Evolutionary conservation across 2,113 vertebrate species (phyloP), one percentile per base, ranked within the genome.

Genomic region (Lycocorax pyrrhopterus): DNA sequence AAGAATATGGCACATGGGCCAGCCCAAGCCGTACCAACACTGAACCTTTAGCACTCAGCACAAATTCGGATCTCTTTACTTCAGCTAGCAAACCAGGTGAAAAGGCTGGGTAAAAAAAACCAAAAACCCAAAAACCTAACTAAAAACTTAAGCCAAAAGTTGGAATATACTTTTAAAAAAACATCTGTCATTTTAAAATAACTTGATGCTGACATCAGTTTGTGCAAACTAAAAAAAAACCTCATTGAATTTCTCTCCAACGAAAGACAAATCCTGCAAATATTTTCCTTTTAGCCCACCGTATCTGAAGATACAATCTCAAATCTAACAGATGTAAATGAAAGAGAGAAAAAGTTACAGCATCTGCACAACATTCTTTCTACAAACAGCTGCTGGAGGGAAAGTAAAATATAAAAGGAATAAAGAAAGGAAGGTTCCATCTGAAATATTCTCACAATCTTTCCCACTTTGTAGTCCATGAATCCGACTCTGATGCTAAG

Each of bases 401-500:
- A 97, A 97, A 97, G 87, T 89, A 96, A 90, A 97, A 91, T 84
- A 94, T 74, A 87, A 94, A 95, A 96, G 89, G 68, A 96, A 83
- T 64, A 94, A 95, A 94, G 91, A 93, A 95, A 97, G 91, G 74
- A 97, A 98, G 85, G 67, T 97, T 98, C 97, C 97, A 95, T 98
- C 96, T 97, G 95, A 96, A 96, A 98, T 97, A 97, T 93, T 97
- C 87, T 98, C 92, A 95, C 85, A 98, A 97, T 97, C 97, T 97
- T 97, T 97, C 87, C 96, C 96, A 96, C 96, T 97, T 92, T 68
- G 60, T 94, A 97, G 97, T 98, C 97, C 97, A 97, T 94, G 96
- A 98, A 98, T 97, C 98, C 97, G 94, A 98, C 93, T 97, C 97
- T 97, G 97, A 98, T 98, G 98, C 98, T 97, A 98, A 98, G 98